phyloP scores from a whole-genome alignment of 1,140 invertebrate genomes.

The Drosophila teissieri region DNA sequence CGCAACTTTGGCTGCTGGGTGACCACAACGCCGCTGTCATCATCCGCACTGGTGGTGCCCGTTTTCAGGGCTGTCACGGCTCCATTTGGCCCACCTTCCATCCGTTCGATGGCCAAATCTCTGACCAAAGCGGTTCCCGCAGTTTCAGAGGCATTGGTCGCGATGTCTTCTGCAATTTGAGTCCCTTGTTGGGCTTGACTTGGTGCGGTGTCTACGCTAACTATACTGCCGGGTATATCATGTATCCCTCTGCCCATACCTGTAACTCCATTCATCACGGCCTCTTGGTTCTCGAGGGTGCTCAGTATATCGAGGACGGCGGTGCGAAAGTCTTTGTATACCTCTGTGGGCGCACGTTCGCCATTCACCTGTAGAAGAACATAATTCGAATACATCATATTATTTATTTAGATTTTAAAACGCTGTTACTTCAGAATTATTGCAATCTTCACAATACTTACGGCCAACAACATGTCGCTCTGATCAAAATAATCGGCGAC shows the following conservation, averaged over 20 bases:
- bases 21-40: constrained; percentile 64
- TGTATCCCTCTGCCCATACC: constrained; percentile 86
- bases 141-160: constrained; percentile 11
- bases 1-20: constrained; percentile 67
- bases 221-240: constrained; percentile 87
- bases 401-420: too few relatives aligned
- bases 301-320: constrained; percentile 90
- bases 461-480: constrained; percentile 92
- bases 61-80: constrained; percentile 14
- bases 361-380: constrained; percentile 89
- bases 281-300: constrained; percentile 87
- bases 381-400: not conserved
- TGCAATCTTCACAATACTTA: constrained; percentile 85
- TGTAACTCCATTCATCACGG: constrained; percentile 86
- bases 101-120: constrained; percentile 33
- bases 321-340: constrained; percentile 91
- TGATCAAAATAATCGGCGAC: constrained; percentile 96
- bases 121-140: constrained; percentile 21
- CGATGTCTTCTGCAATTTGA: constrained; percentile 70
- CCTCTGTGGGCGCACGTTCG: constrained; percentile 92
- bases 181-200: constrained; percentile 84
- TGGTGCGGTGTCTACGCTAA: constrained; percentile 86
- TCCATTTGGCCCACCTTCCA: constrained; percentile 14
- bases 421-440: not conserved
- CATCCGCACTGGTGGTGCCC: constrained; percentile 39